Evolutionary conservation across 1,140 invertebrate genomes (phyloP).

Genomic region (Cydia fagiglandana): DNA sequence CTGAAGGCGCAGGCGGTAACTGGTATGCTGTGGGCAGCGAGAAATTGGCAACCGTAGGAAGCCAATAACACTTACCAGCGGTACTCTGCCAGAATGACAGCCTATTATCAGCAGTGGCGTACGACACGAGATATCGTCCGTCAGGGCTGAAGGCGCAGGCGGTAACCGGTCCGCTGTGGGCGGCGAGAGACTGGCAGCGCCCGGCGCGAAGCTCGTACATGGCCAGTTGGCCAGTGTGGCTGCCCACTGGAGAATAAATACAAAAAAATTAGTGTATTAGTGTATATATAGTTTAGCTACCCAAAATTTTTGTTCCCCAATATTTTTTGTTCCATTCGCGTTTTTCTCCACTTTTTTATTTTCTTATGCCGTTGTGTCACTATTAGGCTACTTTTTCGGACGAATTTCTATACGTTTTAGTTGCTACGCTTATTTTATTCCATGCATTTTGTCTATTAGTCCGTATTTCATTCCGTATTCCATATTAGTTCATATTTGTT

Average conservation of each 20-base stretch:
- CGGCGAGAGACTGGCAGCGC: conserved; percentile 95
- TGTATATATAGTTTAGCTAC: too few species aligned
- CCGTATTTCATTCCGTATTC: too few species aligned
- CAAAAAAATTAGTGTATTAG: too few species aligned
- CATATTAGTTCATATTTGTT: too few species aligned
- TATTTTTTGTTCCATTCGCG: too few species aligned
- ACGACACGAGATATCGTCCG: conserved; percentile 97
- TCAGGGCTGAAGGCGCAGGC: conserved; percentile 97
- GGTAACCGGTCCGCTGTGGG: conserved; percentile 93
- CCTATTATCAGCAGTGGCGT: conserved; percentile 96
- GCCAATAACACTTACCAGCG: conserved; percentile 74
- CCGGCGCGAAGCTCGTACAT: conserved; percentile 97
- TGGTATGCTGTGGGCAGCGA: conserved; percentile 91
- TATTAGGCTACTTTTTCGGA: too few species aligned
- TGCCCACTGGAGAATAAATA: conserved; percentile 85
- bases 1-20: conserved; percentile 96
- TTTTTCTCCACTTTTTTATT: too few species aligned
- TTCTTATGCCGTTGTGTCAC: too few species aligned
- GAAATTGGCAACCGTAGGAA: conserved; percentile 86
- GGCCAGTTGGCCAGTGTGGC: conserved; percentile 94
- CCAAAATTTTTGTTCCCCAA: too few species aligned
- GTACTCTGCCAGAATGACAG: conserved; percentile 99
- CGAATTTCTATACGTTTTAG: too few species aligned
- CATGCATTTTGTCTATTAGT: too few species aligned
- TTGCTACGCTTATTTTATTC: too few species aligned